Base-by-base conservation (phyloP, 2,113 vertebrate genomes). In the Rhadina sibilatrix region DNA sequence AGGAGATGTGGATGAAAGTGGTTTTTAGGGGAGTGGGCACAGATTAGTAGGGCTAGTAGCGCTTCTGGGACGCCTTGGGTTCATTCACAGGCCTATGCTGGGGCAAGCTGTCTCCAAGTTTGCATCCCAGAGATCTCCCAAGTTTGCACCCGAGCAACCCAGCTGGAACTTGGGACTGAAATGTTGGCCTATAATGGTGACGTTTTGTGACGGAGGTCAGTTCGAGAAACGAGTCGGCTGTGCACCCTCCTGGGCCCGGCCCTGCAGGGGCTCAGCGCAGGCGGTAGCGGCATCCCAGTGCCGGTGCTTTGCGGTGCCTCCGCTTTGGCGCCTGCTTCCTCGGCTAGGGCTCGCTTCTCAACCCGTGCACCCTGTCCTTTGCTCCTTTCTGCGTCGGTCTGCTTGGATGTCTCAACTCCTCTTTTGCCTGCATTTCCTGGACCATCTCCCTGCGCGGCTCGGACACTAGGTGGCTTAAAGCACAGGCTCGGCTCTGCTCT, bases 391-490 rank as follows among this genome's bases (percentile, higher is more conserved):
- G 3, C 33, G 15, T 35, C 33, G 7, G 5, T 13, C 44, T 11
- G 7, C 2, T 5, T 16, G 84, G 46, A 14, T 78, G 60, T 28
- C 85, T 19, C 79, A 15, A 5, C 37, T 49, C 35, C 42, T 35
- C 25, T 59, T 59, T 46, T 6, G 37, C 50, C 74, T 6, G 57
- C 11, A 2, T 93, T 76, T 38, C 78, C 80, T 10, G 11, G 4
- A 71, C 54, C 64, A 2, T 63, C 49, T 77, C 71, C 80, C 50
- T 74, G 66, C 94, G 82, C 82, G 3, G 87, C 94, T 96, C 52
- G 92, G 95, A 98, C 98, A 98, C 98, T 98, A 98, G 98, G 98
- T 98, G 98, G 98, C 97, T 97, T 93, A 84, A 54, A 96, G 97
- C 79, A 74, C 77, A 89, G 24, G 86, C 90, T 64, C 23, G 89